Evolutionary conservation across 2,113 vertebrate species (phyloP).

Genomic region (Tautogolabrus adspersus): DNA sequence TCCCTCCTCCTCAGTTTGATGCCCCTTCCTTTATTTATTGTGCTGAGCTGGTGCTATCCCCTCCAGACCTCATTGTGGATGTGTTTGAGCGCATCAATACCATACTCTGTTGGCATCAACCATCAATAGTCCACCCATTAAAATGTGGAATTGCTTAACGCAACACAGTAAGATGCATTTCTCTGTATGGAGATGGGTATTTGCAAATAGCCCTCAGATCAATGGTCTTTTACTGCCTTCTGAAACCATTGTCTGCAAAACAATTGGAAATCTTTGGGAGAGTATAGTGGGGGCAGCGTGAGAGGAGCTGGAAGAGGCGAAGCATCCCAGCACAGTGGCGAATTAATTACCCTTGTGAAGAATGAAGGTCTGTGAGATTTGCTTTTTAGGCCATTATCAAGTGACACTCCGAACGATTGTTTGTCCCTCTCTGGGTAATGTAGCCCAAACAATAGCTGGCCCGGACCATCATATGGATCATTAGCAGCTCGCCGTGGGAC

Average conservation of each 20-base stretch:
- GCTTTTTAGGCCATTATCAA: constrained; percentile 77
- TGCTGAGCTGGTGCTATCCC: constrained; percentile 76
- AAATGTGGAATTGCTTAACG: constrained; percentile 80
- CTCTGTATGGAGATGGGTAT: constrained; percentile 68
- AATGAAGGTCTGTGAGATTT: constrained; percentile 77
- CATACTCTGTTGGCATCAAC: constrained; percentile 75
- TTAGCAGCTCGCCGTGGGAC: constrained; percentile 71
- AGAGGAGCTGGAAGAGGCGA: constrained; percentile 52
- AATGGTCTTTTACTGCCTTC: constrained; percentile 79
- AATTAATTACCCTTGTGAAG: constrained; percentile 82
- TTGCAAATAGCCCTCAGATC: constrained; percentile 79
- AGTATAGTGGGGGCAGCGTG: constrained; percentile 63
- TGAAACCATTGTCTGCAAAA: constrained; percentile 79
- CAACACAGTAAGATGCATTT: constrained; percentile 77
- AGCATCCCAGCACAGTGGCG: constrained; percentile 61
- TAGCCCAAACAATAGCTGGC: constrained; percentile 76
- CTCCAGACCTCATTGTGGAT: constrained; percentile 78
- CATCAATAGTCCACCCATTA: constrained; percentile 80
- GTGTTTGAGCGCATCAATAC: constrained; percentile 73
- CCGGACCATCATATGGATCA: constrained; percentile 64
- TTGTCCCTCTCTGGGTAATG: constrained; percentile 75
- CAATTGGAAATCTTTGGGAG: constrained; percentile 85
- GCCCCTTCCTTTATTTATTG: constrained; percentile 72
- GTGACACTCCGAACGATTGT: constrained; percentile 78
- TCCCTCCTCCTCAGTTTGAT: constrained; percentile 62